These are phyloP conservation scores for Lordiphosa collinella DNA, from an alignment of 1,140 invertebrate species.

Conservation along the genomic window DNA sequence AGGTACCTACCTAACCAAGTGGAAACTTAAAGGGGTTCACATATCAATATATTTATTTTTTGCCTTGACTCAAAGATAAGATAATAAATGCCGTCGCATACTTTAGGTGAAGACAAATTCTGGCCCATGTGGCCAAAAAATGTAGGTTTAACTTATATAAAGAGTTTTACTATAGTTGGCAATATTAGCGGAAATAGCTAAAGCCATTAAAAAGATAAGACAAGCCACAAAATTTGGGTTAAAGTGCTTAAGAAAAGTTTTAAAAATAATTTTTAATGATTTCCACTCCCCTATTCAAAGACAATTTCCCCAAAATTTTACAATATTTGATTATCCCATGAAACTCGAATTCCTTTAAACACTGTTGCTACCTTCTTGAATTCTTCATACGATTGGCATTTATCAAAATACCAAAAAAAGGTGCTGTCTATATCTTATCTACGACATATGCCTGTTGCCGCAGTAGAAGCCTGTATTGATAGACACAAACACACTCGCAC, in stretches of 20 bases:
- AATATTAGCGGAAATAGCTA: constrained; percentile 48
- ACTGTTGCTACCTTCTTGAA: constrained; percentile 31
- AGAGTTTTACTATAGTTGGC: constrained; percentile 9
- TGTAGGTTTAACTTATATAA: constrained; percentile 30
- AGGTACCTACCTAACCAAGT: constrained; percentile 8
- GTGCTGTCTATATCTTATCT: constrained; percentile 65
- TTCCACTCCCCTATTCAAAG: too few species aligned
- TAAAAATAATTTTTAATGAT: too few species aligned
- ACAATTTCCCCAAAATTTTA: constrained; percentile 18
- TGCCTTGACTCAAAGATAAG: constrained; percentile 48
- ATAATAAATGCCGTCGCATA: constrained; percentile 37
- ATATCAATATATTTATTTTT: constrained; percentile 47
- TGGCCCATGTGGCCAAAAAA: constrained; percentile 36
- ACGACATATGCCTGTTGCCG: constrained; percentile 44
- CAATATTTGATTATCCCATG: constrained; percentile 73
- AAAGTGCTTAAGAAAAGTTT: constrained; percentile 11
- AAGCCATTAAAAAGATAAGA: constrained; percentile 46
- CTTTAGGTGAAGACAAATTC: constrained; percentile 33
- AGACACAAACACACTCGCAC: constrained; percentile 22
- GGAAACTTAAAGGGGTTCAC: constrained; percentile 17
- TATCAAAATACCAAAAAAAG: constrained; percentile 39
- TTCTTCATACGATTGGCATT: constrained; percentile 52
- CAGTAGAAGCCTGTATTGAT: constrained; percentile 67
- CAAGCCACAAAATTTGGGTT: constrained; percentile 49
- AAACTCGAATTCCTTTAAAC: constrained; percentile 19